Evolutionary conservation across 2,888 invertebrate species (phyloP).

Genomic region (Criorhina ranunculi): DNA sequence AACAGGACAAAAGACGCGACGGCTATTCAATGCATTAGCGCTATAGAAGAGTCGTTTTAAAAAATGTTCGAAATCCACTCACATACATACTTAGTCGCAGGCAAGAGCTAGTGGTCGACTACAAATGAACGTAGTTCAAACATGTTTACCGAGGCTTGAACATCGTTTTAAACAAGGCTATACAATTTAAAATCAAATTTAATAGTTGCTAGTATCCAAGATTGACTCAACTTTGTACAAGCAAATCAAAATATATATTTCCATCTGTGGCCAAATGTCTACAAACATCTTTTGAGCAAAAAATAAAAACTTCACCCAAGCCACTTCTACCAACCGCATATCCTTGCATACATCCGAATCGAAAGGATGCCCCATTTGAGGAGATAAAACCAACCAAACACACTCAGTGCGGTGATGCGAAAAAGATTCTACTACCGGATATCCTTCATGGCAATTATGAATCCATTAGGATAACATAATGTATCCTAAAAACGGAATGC

Average conservation of each 20-base stretch:
- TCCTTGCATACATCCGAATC: slow-evolving; percentile 8
- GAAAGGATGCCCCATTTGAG: slow-evolving; percentile 7
- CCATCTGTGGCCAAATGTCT: slow-evolving; percentile 9
- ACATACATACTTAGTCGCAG: too few relatives aligned
- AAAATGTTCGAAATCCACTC: too few relatives aligned
- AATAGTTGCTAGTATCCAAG: background rate
- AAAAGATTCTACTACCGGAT: slow-evolving; percentile 62
- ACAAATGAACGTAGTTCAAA: background rate
- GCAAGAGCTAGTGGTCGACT: too few relatives aligned
- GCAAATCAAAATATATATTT: background rate
- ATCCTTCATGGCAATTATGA: slow-evolving; percentile 71
- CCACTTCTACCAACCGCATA: background rate
- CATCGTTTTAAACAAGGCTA: background rate
- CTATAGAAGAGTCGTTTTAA: too few relatives aligned
- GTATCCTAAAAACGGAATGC: slow-evolving; percentile 50
- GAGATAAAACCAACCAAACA: slow-evolving; percentile 38
- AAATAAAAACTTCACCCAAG: background rate
- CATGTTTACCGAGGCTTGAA: background rate
- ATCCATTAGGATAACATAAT: slow-evolving; percentile 73
- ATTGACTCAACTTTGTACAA: background rate
- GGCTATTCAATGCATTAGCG: too few relatives aligned
- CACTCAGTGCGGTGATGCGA: slow-evolving; percentile 46
- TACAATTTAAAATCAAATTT: background rate
- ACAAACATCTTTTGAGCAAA: background rate
- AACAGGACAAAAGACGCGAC: too few relatives aligned